phyloP scores from a whole-genome alignment of 2,888 invertebrate genomes.

The Cinara cedri region DNA sequence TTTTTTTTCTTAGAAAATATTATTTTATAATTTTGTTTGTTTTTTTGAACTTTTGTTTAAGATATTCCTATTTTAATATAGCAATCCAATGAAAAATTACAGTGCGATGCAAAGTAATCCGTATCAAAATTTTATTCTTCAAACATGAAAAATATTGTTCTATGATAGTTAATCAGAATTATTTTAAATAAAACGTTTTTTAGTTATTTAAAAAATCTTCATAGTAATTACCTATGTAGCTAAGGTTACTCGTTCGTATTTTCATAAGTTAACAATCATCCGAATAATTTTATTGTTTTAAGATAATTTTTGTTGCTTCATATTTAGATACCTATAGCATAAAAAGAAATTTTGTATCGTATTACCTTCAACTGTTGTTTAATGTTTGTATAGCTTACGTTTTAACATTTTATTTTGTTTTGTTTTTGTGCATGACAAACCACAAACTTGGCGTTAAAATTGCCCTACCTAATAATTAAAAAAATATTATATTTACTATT shows the following conservation, averaged over 20 bases:
- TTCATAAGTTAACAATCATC: background rate
- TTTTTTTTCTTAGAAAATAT: no score
- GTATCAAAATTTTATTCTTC: no score
- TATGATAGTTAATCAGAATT: no score
- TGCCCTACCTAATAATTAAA: conserved; percentile 2
- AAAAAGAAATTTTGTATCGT: background rate
- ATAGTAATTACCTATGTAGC: no score
- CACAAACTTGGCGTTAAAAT: background rate
- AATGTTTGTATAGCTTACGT: conserved; percentile 27
- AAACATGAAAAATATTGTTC: no score
- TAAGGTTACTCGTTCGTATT: background rate
- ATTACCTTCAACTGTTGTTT: conserved; percentile 9
- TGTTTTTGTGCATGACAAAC: conserved; percentile 9
- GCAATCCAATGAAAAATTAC: no score
- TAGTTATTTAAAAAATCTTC: no score
- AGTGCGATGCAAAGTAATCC: no score
- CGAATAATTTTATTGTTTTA: background rate
- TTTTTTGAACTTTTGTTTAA: no score
- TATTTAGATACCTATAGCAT: conserved; percentile 7
- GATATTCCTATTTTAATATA: no score
- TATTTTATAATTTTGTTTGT: no score
- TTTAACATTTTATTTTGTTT: conserved; percentile 20
- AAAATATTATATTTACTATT: background rate
- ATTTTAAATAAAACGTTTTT: no score
- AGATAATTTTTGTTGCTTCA: conserved; percentile 3